Conservation (phyloP, 64 coral and sea anemone species). For the Astreopora myriophthalma region DNA sequence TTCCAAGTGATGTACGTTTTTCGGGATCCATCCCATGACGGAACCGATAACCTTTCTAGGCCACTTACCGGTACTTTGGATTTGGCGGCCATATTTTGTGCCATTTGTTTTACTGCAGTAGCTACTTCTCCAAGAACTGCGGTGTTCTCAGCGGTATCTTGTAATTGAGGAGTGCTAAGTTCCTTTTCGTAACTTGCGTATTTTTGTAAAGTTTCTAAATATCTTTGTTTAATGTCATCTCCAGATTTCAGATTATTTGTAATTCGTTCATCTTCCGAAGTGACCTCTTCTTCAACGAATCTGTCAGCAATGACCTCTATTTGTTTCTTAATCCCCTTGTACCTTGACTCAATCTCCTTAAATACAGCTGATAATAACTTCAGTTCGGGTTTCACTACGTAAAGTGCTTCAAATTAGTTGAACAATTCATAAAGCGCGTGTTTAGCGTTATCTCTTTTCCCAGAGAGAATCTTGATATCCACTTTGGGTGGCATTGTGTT, state of each 20-base stretch:
- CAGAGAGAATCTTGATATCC: slow-evolving; percentile 6
- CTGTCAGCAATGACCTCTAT: slow-evolving; percentile 66
- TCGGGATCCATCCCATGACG: slow-evolving; percentile 48
- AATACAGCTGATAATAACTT: slow-evolving; percentile 62
- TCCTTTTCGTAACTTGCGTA: slow-evolving; percentile 75
- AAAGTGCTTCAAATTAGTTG: slow-evolving; percentile 75
- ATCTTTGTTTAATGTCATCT: slow-evolving; percentile 42
- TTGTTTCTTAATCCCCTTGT: slow-evolving; percentile 47
- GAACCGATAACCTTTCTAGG: slow-evolving; percentile 59
- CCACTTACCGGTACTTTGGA: slow-evolving; percentile 11
- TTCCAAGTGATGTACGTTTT: slow-evolving; percentile 59
- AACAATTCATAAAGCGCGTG: slow-evolving; percentile 68
- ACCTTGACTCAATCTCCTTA: slow-evolving; percentile 65
- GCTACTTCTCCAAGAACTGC: slow-evolving; percentile 55
- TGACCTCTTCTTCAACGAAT: slow-evolving; percentile 59
- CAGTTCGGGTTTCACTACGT: slow-evolving; percentile 65
- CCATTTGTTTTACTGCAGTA: slow-evolving; percentile 69
- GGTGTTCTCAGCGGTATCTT: slow-evolving; percentile 31
- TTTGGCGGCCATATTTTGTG: slow-evolving; percentile 69
- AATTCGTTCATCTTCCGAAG: slow-evolving; percentile 64
- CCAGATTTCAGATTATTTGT: slow-evolving; percentile 53
- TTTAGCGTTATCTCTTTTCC: slow-evolving; percentile 51
- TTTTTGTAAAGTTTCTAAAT: slow-evolving; percentile 56
- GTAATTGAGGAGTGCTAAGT: slow-evolving; percentile 9
- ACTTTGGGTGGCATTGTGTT: slow-evolving; percentile 27